phyloP scores from a whole-genome alignment of 2,797 vertebrate species.

The Eleutherodactylus coqui region DNA sequence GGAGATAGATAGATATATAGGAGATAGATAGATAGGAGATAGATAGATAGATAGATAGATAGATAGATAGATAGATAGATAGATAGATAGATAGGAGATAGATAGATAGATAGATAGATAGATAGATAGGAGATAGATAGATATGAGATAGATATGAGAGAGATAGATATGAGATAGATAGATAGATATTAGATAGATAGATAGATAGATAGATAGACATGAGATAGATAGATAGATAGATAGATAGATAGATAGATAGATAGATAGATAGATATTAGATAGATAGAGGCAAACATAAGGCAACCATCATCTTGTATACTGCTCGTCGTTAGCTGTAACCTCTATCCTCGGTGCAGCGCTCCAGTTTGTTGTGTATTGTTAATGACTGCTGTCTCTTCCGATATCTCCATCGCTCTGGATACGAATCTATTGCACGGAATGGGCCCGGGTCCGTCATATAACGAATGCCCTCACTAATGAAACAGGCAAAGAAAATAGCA shows the following conservation, averaged over 20 bases:
- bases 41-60: no score
- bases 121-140: no score
- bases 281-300: not conserved
- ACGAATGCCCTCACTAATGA: constrained; percentile 54
- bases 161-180: no score
- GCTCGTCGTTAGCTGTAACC: not conserved
- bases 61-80: not conserved
- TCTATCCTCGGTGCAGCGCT: not conserved
- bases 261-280: not conserved
- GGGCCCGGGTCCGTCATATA: constrained; percentile 37
- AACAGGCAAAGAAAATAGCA: constrained; percentile 30
- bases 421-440: constrained; percentile 32
- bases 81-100: not conserved
- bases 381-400: constrained; percentile 20
- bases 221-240: not conserved
- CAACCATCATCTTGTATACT: not conserved
- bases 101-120: not conserved
- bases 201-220: not conserved
- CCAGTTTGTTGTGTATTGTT: not conserved
- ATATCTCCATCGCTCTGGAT: constrained; percentile 11
- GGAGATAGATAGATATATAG: not conserved
- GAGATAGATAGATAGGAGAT: not conserved
- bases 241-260: not conserved
- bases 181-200: no score
- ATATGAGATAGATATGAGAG: no score